phyloP scores from a whole-genome alignment of 64 coral and sea anemone species.

The Acropora tenuis region DNA sequence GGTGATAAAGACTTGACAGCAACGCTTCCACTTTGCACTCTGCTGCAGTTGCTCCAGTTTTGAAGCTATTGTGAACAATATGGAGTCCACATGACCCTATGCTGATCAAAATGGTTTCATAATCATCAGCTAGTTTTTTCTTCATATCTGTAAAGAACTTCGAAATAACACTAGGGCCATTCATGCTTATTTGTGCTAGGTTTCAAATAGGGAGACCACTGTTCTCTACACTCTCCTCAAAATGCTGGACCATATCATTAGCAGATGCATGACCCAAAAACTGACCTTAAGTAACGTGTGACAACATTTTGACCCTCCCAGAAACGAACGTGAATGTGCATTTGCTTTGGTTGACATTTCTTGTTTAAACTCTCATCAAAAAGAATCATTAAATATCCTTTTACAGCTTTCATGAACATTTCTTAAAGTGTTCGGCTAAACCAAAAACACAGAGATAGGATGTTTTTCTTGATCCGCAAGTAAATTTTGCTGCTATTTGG shows the following conservation, averaged over 20 bases:
- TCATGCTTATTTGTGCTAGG: constrained; percentile 69
- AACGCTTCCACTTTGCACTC: constrained; percentile 26
- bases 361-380: constrained; percentile 70
- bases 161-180: constrained; percentile 24
- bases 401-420: too few species aligned
- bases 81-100: constrained; percentile 60
- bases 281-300: too few species aligned
- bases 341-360: constrained; percentile 39
- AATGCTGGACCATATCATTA: constrained; percentile 64
- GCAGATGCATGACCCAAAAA: constrained; percentile 35
- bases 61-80: constrained; percentile 72
- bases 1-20: constrained; percentile 58
- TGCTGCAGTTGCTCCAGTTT: constrained; percentile 43
- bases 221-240: constrained; percentile 41
- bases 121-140: too few species aligned
- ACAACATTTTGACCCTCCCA: constrained; percentile 49
- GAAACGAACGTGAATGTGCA: constrained; percentile 70
- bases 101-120: too few species aligned
- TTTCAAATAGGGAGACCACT: constrained; percentile 49
- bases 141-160: too few species aligned
- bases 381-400: constrained; percentile 45
- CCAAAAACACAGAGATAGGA: too few species aligned
- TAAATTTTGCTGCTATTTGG: constrained; percentile 47
- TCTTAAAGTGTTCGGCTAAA: too few species aligned
- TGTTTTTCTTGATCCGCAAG: too few species aligned